phyloP scores from a whole-genome alignment of 2,113 vertebrate species.

The Tursiops truncatus region DNA sequence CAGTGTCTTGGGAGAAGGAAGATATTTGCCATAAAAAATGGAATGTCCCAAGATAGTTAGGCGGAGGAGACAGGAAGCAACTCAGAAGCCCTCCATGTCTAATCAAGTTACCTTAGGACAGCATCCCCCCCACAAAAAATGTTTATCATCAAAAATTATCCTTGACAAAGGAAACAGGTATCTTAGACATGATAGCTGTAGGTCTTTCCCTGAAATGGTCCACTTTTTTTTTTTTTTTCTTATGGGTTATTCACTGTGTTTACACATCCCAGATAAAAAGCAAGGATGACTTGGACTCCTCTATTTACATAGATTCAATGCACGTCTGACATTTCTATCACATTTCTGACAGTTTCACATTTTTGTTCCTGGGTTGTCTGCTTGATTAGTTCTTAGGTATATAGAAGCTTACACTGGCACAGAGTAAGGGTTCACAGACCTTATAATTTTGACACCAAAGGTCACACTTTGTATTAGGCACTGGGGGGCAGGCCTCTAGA shows the following conservation, averaged over 20 bases:
- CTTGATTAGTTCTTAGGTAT: not conserved
- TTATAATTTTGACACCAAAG: conserved; percentile 40
- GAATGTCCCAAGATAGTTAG: not conserved
- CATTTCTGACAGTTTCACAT: not conserved
- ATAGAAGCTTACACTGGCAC: conserved; percentile 22
- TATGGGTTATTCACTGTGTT: not conserved
- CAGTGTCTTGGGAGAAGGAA: not conserved
- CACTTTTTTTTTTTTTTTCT: not conserved
- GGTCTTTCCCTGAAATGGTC: not conserved
- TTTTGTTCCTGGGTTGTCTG: not conserved
- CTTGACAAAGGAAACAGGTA: not conserved
- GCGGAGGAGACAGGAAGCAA: not conserved
- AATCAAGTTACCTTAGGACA: not conserved
- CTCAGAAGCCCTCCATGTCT: not conserved
- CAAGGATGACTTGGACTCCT: not conserved
- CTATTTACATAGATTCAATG: not conserved
- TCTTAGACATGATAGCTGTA: not conserved
- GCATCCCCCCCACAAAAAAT: not conserved
- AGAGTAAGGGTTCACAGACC: not conserved
- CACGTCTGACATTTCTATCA: not conserved
- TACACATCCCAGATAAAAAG: not conserved
- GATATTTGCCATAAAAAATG: conserved; percentile 26
- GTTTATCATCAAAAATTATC: not conserved
- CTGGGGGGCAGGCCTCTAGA: conserved; percentile 25
- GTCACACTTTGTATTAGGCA: conserved; percentile 30